Evolutionary conservation across 1,140 invertebrate species (phyloP).

Genomic region (Neuroterus valhalla): DNA sequence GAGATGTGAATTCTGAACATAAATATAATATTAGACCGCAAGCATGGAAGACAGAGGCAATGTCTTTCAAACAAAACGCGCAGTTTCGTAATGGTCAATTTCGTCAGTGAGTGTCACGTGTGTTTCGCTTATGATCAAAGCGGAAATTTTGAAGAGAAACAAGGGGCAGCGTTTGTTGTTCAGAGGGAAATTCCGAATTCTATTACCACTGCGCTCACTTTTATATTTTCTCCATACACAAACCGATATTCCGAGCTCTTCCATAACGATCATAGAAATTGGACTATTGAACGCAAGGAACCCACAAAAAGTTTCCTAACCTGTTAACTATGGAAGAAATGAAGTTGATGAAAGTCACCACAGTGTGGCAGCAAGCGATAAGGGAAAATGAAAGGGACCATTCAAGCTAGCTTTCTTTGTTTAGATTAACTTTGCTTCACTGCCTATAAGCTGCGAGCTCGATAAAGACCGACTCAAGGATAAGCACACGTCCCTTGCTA

Average conservation of each 20-base stretch:
- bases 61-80: too few species aligned
- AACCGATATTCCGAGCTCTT: neutral
- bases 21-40: too few species aligned
- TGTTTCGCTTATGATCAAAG: too few species aligned
- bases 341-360: conserved; percentile 1
- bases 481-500: conserved; percentile 5
- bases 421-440: conserved; percentile 24
- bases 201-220: too few species aligned
- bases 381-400: conserved; percentile 17
- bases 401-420: conserved; percentile 3
- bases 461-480: neutral
- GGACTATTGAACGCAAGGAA: neutral
- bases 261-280: neutral
- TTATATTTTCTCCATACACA: neutral
- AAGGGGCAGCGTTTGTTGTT: too few species aligned
- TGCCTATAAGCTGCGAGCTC: conserved; percentile 10
- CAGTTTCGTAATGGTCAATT: too few species aligned
- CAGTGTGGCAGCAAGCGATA: conserved; percentile 22
- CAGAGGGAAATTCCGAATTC: too few species aligned
- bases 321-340: neutral
- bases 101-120: too few species aligned
- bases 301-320: neutral
- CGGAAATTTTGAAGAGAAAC: too few species aligned
- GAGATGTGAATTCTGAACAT: too few species aligned
- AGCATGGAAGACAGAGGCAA: too few species aligned